Percentiles rank a stretch among this genome's conserved stretches.
Evolutionary conservation across 2,113 vertebrate species (phyloP).

Genomic region (Petromus typicus): DNA sequence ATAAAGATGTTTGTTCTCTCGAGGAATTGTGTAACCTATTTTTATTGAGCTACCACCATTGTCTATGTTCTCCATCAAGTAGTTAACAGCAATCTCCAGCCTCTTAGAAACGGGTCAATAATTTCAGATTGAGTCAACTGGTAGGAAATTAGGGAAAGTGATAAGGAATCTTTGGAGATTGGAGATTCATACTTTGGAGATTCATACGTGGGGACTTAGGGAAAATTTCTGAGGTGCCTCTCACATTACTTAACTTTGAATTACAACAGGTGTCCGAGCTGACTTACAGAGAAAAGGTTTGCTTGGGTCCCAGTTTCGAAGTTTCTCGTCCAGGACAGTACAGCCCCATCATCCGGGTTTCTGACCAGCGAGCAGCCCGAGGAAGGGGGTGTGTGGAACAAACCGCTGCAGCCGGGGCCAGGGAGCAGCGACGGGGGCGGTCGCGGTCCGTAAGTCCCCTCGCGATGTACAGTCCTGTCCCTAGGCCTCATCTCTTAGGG

Average conservation of each 20-base stretch:
- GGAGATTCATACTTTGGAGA: background rate
- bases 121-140: background rate
- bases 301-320: background rate
- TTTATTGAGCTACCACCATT: background rate
- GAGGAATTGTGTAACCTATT: background rate
- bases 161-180: background rate
- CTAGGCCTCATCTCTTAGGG: background rate
- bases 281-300: background rate
- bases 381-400: background rate
- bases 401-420: background rate
- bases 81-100: background rate
- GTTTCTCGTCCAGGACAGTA: too few species aligned
- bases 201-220: background rate
- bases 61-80: background rate
- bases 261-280: background rate
- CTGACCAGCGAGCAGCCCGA: too few species aligned
- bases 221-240: background rate
- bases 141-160: background rate
- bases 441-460: background rate
- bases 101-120: slow-evolving; percentile 1
- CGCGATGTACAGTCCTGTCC: background rate
- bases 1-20: background rate
- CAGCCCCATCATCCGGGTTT: background rate
- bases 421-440: too few species aligned
- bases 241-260: background rate